A percentile compares a stretch with the other conserved stretches of the same genome.
Conservation (phyloP, 2,113 vertebrate genomes). For the Poeciliopsis occidentalis region DNA sequence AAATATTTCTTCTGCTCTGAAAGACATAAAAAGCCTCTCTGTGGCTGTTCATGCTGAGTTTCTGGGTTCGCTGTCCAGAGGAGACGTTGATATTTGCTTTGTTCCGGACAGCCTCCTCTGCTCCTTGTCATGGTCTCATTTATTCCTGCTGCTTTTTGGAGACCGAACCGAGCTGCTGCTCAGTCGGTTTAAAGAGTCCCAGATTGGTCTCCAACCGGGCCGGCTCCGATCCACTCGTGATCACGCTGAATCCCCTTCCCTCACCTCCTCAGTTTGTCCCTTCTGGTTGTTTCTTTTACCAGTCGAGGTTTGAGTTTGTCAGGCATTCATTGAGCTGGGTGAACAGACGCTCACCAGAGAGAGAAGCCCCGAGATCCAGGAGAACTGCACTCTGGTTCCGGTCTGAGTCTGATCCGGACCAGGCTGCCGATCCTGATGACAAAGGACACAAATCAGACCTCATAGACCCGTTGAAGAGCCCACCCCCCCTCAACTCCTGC, state of each 20-base stretch:
- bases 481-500: too few species aligned
- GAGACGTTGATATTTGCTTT: neutral
- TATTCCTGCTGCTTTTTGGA: conserved; percentile 34
- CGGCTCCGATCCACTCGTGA: conserved; percentile 72
- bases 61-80: neutral
- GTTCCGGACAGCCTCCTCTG: neutral
- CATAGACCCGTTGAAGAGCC: too few species aligned
- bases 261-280: conserved; percentile 58
- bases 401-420: neutral
- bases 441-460: neutral
- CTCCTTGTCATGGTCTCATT: conserved; percentile 48
- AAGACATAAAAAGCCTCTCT: neutral
- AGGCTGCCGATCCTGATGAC: neutral
- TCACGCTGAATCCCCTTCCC: conserved; percentile 68
- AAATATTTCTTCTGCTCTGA: neutral
- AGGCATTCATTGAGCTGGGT: conserved; percentile 71
- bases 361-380: conserved; percentile 30
- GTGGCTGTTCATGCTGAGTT: neutral
- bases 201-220: conserved; percentile 46
- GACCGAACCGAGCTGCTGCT: neutral
- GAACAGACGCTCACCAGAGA: conserved; percentile 73
- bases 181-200: conserved; percentile 38
- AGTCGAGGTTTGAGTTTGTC: conserved; percentile 71
- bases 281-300: conserved; percentile 66
- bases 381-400: conserved; percentile 18